These are phyloP conservation scores for Hydractinia symbiolongicarpus DNA, from an alignment of 30 jellyfish, hydroid and myxozoan genomes.

Conservation along the genomic window DNA sequence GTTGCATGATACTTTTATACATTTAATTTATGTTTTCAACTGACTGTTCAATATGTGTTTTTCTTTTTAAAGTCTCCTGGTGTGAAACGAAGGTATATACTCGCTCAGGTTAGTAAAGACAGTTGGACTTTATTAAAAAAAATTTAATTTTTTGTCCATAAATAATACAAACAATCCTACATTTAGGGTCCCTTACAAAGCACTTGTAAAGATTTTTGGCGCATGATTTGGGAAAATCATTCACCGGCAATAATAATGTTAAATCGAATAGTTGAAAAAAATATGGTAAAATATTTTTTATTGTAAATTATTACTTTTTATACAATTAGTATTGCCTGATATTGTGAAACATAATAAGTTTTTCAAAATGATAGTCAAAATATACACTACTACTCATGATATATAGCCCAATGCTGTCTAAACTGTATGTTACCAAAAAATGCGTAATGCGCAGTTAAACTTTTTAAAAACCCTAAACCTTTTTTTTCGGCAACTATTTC, in stretches of 20 bases:
- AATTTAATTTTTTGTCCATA: neutral
- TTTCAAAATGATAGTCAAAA: too few relatives aligned
- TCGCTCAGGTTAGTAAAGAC: slow-evolving; percentile 50
- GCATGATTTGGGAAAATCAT: slow-evolving; percentile 92
- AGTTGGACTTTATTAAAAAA: neutral
- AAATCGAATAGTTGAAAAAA: slow-evolving; percentile 62
- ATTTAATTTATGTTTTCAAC: neutral
- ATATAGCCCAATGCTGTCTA: too few relatives aligned
- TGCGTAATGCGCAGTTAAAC: too few relatives aligned
- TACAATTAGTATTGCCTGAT: neutral
- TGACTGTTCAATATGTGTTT: too few relatives aligned
- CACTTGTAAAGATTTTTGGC: slow-evolving; percentile 90
- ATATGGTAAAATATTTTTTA: slow-evolving; percentile 45
- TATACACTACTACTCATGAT: too few relatives aligned
- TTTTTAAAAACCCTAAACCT: too few relatives aligned
- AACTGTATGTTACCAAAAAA: too few relatives aligned
- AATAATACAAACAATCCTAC: neutral
- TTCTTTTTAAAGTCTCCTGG: slow-evolving; percentile 45
- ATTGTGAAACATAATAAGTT: too few relatives aligned
- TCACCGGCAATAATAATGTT: slow-evolving; percentile 66
- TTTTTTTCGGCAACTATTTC: too few relatives aligned
- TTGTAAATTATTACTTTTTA: neutral
- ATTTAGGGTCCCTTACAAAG: slow-evolving; percentile 84
- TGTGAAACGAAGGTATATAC: slow-evolving; percentile 60
- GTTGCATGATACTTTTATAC: neutral